Base-by-base conservation (phyloP, 2,888 invertebrate genomes). In the Ennomos quercinarius region DNA sequence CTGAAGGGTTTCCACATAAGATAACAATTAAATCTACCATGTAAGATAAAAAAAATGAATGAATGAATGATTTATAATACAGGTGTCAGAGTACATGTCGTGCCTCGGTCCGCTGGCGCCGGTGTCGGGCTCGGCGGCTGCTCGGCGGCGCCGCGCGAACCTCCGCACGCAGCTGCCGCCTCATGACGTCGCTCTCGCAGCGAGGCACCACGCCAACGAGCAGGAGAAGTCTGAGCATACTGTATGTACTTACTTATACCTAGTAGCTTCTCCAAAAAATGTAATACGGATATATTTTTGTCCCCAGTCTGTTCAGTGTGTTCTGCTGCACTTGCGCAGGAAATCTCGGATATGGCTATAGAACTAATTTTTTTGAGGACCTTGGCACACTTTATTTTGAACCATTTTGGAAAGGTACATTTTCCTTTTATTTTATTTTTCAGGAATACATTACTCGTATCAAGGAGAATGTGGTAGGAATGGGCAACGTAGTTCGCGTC, bases 111-210 rank as follows among this genome's bases (percentile, higher is more conserved):
- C 94, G 0, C 93, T 96, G 74, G 94, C 97, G 47, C 98, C 98
- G 1, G 95, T 98, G 41, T 95, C 95, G 49, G 97, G 97, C 0
- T 96, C 97, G 42, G 94, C 94, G 63, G 98, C 97, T 36, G 97
- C 97, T 0, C 94, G 94, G 49, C 94, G 95, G 68, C 93, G 98
- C 12, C 96, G 96, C 69, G 96, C 96, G 57, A 95, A 97, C 73
- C 92, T 98, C 6, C 96, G 97, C 74, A 96, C 96, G 63, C 98
- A 98, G 87, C 93, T 98, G 57, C 97, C 97, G 10, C 94, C 96
- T 1, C 97, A 97, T 77, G 97, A 97, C 79, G 94, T 97, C 46
- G 96, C 97, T 5, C 81, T 90, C 9, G 89, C 76, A 3, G 86
- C 81, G 8, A 72, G 93, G 2, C 79, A 78, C 53, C 85, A 91